Evolutionary conservation across 2,113 vertebrate genomes (phyloP).

Genomic region (Athene noctua): DNA sequence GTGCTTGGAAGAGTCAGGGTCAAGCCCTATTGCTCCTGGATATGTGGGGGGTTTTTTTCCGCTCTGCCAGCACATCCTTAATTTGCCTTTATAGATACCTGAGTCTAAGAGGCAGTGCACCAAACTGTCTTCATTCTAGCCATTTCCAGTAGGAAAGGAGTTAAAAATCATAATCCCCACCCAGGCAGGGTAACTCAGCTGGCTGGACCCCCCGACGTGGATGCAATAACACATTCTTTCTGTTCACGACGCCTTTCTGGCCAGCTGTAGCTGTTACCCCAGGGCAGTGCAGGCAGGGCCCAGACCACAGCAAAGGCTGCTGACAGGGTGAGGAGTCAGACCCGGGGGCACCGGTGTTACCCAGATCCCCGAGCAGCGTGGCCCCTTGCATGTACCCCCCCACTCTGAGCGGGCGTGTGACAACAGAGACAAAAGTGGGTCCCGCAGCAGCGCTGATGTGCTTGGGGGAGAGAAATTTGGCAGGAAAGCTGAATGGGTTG

Average conservation of each 20-base stretch:
- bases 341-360: neutral
- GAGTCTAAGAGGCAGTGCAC: neutral
- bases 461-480: neutral
- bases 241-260: neutral
- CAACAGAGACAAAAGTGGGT: neutral
- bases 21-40: neutral
- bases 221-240: neutral
- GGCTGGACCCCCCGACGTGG: neutral
- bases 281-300: neutral
- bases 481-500: neutral
- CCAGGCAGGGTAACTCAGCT: neutral
- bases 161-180: neutral
- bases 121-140: neutral
- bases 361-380: neutral
- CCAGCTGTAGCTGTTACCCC: neutral
- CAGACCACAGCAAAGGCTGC: neutral
- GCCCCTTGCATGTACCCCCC: neutral
- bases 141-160: neutral
- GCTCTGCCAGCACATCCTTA: neutral
- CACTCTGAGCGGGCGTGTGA: fast-evolving
- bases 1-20: neutral
- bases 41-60: neutral
- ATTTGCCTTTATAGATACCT: fast-evolving
- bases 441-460: neutral
- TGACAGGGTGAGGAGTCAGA: neutral